These are phyloP conservation scores for Geodia barretti DNA, from an alignment of 37 sponge, comb jelly and placozoan species.

Conservation along the genomic window DNA sequence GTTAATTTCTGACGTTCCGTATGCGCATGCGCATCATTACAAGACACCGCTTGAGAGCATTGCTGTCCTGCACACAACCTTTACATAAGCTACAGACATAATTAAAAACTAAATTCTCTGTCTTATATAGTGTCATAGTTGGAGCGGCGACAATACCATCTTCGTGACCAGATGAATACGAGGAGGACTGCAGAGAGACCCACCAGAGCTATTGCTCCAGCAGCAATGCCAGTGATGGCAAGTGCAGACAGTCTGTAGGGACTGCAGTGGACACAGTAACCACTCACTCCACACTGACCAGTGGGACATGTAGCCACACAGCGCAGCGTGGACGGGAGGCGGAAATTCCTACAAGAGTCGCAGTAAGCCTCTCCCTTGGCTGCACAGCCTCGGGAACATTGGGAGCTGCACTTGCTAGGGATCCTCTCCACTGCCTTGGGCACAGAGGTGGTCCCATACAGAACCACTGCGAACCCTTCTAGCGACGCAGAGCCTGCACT, in stretches of 20 bases:
- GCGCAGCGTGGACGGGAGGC: conserved; percentile 16
- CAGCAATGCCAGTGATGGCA: conserved; percentile 10
- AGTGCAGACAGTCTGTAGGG: neutral
- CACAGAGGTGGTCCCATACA: conserved; percentile 51
- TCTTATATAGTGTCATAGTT: neutral
- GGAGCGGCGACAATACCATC: neutral
- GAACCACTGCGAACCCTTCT: conserved; percentile 3
- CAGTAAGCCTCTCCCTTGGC: conserved; percentile 16
- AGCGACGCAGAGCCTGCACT: conserved; percentile 17
- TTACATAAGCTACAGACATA: too few species aligned
- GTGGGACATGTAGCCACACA: conserved; percentile 52
- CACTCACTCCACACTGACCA: conserved; percentile 5
- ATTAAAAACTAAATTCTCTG: too few species aligned
- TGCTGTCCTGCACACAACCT: too few species aligned
- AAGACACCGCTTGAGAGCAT: too few species aligned
- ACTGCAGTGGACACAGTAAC: conserved; percentile 26
- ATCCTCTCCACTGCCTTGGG: conserved; percentile 48
- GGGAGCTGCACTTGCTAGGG: conserved; percentile 38
- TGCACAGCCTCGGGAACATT: conserved; percentile 64
- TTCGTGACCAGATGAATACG: neutral
- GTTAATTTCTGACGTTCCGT: neutral
- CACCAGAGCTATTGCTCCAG: neutral
- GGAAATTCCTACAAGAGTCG: conserved; percentile 31
- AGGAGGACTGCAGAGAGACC: neutral
- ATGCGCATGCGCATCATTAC: too few species aligned